A percentile compares a stretch with the other conserved stretches of the same genome.
phyloP scores from a whole-genome alignment of 2,797 vertebrate species.

The Oreonectes daqikongensis region DNA sequence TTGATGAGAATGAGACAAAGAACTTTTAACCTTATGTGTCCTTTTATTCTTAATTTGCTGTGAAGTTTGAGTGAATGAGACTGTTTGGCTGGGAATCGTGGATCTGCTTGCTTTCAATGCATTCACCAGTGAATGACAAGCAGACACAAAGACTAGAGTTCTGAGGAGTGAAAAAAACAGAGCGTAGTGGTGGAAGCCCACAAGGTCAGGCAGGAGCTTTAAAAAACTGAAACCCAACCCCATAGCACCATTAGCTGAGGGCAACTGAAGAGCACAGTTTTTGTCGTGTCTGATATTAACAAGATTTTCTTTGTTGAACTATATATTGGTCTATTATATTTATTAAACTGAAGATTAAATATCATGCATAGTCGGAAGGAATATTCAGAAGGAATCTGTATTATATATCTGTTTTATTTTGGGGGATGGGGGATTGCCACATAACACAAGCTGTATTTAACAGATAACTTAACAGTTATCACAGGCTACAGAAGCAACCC shows the following conservation, averaged over 20 bases:
- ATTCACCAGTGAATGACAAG: conserved; percentile 82
- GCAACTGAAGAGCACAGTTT: conserved; percentile 62
- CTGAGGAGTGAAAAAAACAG: conserved; percentile 58
- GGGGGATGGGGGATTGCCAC: background rate
- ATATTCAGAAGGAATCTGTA: too few relatives aligned
- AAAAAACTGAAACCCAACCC: conserved; percentile 77
- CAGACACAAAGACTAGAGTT: conserved; percentile 84
- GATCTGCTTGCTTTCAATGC: conserved; percentile 76
- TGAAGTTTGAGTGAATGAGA: background rate
- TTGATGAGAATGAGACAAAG: background rate
- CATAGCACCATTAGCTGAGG: conserved; percentile 70
- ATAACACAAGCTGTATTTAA: conserved; percentile 9
- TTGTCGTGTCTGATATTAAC: conserved; percentile 22
- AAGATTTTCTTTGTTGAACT: background rate
- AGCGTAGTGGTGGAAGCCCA: conserved; percentile 68
- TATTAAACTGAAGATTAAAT: too few relatives aligned
- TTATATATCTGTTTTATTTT: background rate
- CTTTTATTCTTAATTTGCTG: conserved; percentile 5
- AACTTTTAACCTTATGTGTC: background rate
- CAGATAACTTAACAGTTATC: conserved; percentile 24
- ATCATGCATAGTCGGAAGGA: too few relatives aligned
- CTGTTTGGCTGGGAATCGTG: conserved; percentile 78
- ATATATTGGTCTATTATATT: background rate
- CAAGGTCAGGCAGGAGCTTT: conserved; percentile 84
- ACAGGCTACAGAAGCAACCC: conserved; percentile 22